Conservation (phyloP, 2,113 vertebrate species). For the Sterrhoptilus dennistouni region DNA sequence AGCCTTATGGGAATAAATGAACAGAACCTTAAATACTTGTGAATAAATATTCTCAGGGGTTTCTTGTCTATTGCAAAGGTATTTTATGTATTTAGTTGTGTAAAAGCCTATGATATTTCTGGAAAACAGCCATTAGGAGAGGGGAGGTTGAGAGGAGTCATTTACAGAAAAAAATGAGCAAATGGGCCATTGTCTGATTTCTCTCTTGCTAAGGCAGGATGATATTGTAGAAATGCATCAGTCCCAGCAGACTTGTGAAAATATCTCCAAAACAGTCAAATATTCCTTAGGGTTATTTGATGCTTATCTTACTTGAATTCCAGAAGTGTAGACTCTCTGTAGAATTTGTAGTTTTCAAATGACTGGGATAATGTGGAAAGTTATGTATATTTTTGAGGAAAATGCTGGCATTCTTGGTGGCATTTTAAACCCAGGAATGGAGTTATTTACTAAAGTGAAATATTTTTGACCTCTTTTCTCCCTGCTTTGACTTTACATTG, state of each 20-base stretch:
- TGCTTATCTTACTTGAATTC: background rate
- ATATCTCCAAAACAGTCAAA: background rate
- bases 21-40: background rate
- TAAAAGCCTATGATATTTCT: background rate
- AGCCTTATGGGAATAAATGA: background rate
- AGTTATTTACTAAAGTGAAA: background rate
- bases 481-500: background rate
- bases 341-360: background rate
- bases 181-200: background rate
- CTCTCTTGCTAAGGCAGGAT: background rate
- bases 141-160: fast-evolving
- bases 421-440: background rate
- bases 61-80: background rate
- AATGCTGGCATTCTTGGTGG: background rate
- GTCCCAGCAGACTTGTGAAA: background rate
- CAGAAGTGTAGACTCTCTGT: background rate
- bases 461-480: background rate
- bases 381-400: background rate
- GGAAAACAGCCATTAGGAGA: background rate
- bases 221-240: background rate
- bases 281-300: background rate
- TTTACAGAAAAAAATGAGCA: background rate
- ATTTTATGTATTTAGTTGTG: background rate
- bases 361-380: background rate
- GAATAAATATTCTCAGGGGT: background rate